These are phyloP conservation scores for Drosophila santomea DNA, from an alignment of 1,140 invertebrate genomes.

Conservation along the genomic window DNA sequence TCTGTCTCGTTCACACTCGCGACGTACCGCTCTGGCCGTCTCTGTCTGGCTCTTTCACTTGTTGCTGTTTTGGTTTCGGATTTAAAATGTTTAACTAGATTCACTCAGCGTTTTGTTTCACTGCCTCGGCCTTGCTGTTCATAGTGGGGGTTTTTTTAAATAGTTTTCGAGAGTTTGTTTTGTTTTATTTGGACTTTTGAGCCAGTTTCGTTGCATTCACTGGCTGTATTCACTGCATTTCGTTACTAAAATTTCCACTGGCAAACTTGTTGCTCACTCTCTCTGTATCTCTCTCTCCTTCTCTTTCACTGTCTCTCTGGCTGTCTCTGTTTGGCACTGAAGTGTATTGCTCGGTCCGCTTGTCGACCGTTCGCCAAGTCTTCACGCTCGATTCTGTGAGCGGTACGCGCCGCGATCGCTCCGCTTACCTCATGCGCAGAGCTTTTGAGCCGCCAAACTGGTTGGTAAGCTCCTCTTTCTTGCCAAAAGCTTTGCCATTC, in stretches of 20 bases:
- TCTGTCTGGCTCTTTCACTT: slow-evolving; percentile 60
- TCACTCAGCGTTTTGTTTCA: slow-evolving; percentile 39
- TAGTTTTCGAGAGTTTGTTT: slow-evolving; percentile 28
- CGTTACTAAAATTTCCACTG: slow-evolving; percentile 81
- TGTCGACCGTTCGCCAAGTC: slow-evolving; percentile 78
- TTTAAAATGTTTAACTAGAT: slow-evolving; percentile 63
- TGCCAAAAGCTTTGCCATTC: slow-evolving; percentile 16
- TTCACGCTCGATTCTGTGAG: slow-evolving; percentile 82
- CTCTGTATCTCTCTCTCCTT: slow-evolving; percentile 53
- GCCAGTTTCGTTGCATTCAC: slow-evolving; percentile 55
- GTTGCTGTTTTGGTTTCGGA: slow-evolving; percentile 50
- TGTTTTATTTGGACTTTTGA: slow-evolving; percentile 9
- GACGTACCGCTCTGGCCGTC: slow-evolving; percentile 33
- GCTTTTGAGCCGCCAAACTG: slow-evolving; percentile 75
- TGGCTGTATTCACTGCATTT: slow-evolving; percentile 69
- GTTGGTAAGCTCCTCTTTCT: slow-evolving; percentile 49
- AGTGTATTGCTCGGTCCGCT: slow-evolving; percentile 49
- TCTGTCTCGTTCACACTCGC: slow-evolving; percentile 54
- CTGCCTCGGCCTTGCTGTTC: slow-evolving; percentile 51
- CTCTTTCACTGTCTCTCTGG: slow-evolving; percentile 38
- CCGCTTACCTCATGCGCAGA: slow-evolving; percentile 75
- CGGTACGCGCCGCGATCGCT: slow-evolving; percentile 51
- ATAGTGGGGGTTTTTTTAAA: slow-evolving; percentile 44
- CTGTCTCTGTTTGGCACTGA: slow-evolving; percentile 25
- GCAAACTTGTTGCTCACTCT: slow-evolving; percentile 75